Evolutionary conservation across 2,797 vertebrate genomes (phyloP).

Genomic region (Tadarida brasiliensis): DNA sequence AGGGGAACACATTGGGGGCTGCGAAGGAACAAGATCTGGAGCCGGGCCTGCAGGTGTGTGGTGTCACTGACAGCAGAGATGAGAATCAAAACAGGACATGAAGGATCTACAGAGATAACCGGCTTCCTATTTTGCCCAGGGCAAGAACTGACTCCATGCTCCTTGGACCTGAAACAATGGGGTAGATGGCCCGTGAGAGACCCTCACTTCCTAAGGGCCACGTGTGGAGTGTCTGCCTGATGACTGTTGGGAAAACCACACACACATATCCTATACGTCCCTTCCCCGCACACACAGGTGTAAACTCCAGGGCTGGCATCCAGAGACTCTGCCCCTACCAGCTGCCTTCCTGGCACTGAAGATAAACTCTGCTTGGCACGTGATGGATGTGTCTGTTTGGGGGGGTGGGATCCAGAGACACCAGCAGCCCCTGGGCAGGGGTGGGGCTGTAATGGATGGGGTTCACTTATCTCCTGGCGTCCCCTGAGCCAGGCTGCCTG

Average conservation of each 20-base stretch:
- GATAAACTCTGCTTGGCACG: neutral
- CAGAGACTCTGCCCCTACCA: neutral
- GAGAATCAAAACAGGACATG: neutral
- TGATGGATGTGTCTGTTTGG: conserved; percentile 53
- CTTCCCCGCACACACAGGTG: neutral
- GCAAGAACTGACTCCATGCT: neutral
- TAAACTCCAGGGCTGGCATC: neutral
- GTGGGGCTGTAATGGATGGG: conserved; percentile 46
- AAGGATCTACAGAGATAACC: neutral
- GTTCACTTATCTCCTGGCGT: conserved; percentile 66
- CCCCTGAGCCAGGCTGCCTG: conserved; percentile 69
- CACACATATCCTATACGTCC: neutral
- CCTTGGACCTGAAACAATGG: neutral
- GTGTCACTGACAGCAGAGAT: neutral
- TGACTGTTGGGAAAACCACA: neutral
- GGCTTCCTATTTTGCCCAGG: fast-evolving
- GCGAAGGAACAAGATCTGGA: neutral
- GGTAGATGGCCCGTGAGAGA: fast-evolving
- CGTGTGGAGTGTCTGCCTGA: neutral
- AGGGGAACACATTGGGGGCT: neutral
- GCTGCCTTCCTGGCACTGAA: neutral
- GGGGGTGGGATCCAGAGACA: neutral
- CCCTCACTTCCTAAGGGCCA: fast-evolving
- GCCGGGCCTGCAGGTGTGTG: neutral
- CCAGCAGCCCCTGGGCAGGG: neutral